Evolutionary conservation across 1,140 invertebrate genomes (phyloP).

Genomic region (Akabosia matsudoensis): DNA sequence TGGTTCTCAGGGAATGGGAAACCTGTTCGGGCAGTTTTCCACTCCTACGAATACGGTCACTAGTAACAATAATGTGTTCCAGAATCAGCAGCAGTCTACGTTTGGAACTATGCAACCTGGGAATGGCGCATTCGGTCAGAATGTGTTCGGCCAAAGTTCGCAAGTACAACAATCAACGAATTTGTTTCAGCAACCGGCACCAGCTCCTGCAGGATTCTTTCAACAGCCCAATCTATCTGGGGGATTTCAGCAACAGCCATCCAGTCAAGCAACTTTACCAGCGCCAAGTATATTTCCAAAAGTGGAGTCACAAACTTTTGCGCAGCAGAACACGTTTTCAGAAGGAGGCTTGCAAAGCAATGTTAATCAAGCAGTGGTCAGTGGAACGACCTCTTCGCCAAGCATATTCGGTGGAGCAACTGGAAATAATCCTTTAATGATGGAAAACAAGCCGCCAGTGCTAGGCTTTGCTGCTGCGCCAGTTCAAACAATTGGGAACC

Average conservation of each 20-base stretch:
- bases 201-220: background rate
- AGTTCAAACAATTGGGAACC: background rate
- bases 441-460: background rate
- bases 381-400: background rate
- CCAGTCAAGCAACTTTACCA: background rate
- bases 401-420: constrained; percentile 3
- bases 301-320: too few species aligned
- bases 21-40: background rate
- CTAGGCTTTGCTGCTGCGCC: background rate
- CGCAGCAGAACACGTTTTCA: background rate
- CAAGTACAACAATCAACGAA: background rate
- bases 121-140: background rate
- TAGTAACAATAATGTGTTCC: background rate
- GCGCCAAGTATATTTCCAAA: background rate
- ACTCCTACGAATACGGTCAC: background rate
- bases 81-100: constrained; percentile 1
- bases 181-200: background rate
- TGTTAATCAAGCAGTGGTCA: background rate
- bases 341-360: background rate
- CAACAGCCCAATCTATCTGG: background rate
- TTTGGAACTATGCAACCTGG: background rate
- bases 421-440: constrained; percentile 4
- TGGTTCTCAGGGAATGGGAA: background rate
- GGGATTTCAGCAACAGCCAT: background rate
- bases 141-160: background rate